Evolutionary conservation across 2,113 vertebrate genomes (phyloP), one percentile per base, ranked within the genome.

Genomic region (Puffinus mauretanicus): DNA sequence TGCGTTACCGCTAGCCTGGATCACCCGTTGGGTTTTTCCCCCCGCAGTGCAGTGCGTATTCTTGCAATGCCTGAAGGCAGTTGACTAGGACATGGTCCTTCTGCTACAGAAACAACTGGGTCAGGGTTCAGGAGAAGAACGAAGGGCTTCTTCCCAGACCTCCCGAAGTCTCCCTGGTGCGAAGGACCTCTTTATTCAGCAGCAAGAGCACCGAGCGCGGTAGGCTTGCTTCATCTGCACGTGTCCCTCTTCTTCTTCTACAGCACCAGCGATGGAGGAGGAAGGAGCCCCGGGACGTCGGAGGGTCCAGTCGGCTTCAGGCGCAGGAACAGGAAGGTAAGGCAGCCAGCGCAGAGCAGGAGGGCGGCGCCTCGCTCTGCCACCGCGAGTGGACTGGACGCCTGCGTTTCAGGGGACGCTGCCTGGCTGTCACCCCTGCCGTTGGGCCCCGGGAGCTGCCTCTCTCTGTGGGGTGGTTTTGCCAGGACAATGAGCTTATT

Each of bases 311-410:
- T 46, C 10, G 29, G 8, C 54, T 84, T 60, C 78, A 92, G 80
- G 79, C 95, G 20, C 92, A 94, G 97, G 82, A 87, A 34, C 15
- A 13, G 87, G 7, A 95, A 97, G 97, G 98, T 98, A 75, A 90
- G 72, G 54, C 26, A 10, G n/a, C 16, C 16, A 9, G 44, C 2
- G 25, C 18, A 3, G 4, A 6, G n/a, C 4, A 6, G 30, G n/a
- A 11, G 47, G 7, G 11, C 1, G 17, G 44, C 2, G 38, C 32
- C 27, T 18, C 9, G 6, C 9, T 42, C 81, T 16, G 16, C 1
- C n/a, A 13, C 6, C 13, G 6, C 61, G 36, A 6, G 30, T 1
- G 29, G n/a, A 4, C 29, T 3, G 0, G 7, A 9, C 1, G 2
- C 60, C 21, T 32, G 47, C 3, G 5, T 7, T 29, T 8, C 10